Evolutionary conservation across 2,797 vertebrate genomes (phyloP).

Genomic region (Pantherophis alleghaniensis): DNA sequence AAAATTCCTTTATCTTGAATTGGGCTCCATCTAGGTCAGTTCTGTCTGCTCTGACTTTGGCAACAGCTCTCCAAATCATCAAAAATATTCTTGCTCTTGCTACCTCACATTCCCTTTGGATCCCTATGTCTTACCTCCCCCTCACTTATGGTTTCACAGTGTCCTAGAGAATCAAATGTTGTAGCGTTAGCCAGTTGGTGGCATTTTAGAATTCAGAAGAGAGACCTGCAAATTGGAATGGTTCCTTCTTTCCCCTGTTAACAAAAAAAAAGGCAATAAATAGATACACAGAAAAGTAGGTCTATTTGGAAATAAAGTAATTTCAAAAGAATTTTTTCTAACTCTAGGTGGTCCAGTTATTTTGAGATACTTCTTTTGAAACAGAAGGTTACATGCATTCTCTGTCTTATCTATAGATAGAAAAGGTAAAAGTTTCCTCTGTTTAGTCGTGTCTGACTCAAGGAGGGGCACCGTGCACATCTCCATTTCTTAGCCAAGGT

Average conservation of each 20-base stretch:
- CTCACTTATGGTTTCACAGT: background rate
- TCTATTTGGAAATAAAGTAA: background rate
- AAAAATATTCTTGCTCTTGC: background rate
- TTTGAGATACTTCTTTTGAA: background rate
- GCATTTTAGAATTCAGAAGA: background rate
- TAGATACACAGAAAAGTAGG: background rate
- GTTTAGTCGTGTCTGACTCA: background rate
- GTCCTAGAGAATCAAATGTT: background rate
- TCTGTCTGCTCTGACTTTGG: background rate
- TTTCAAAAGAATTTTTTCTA: background rate
- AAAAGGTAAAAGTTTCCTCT: background rate
- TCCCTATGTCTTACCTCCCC: background rate
- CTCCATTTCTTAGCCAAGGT: background rate
- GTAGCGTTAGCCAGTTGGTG: background rate
- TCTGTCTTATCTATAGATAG: background rate
- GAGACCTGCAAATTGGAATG: background rate
- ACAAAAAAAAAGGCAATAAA: background rate
- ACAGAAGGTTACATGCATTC: background rate
- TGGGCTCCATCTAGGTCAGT: background rate
- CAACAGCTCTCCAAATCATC: background rate
- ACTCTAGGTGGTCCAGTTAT: background rate
- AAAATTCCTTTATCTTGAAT: background rate
- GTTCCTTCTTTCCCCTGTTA: background rate
- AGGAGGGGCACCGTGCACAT: background rate
- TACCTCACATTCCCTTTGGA: background rate